Evolutionary conservation across 2,113 vertebrate species (phyloP).

Genomic region (Eudyptes chrysolophus): DNA sequence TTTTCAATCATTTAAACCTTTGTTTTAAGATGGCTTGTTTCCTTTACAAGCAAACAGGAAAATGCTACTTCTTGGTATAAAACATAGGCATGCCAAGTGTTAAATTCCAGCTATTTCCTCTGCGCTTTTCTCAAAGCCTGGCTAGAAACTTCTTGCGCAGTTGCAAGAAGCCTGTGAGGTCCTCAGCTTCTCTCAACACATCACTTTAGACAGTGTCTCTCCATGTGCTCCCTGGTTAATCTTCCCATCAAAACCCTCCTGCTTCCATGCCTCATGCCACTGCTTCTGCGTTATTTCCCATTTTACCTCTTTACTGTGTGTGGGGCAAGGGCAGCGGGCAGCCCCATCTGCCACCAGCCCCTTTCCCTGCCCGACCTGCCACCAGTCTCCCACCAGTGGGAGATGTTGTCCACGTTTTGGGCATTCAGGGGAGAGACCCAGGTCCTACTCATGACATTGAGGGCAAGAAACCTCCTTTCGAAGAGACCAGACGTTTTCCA

Average conservation of each 20-base stretch:
- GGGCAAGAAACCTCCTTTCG: not conserved
- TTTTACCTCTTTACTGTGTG: not conserved
- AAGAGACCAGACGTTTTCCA: not conserved
- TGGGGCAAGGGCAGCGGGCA: not conserved
- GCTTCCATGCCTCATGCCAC: not conserved
- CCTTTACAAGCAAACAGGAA: not conserved
- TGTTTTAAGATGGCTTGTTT: not conserved
- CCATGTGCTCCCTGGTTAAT: not conserved
- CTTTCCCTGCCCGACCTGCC: not conserved
- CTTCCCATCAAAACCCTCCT: not conserved
- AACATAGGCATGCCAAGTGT: not conserved
- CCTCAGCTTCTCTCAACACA: not conserved
- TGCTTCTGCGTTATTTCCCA: rapidly evolving
- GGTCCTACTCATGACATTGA: not conserved
- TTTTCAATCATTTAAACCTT: not conserved
- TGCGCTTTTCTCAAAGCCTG: not conserved
- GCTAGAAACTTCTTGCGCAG: not conserved
- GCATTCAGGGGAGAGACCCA: not conserved
- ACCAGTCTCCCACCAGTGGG: not conserved
- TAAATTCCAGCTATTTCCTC: not conserved
- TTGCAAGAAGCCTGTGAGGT: not conserved
- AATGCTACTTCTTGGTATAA: not conserved
- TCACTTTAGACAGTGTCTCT: not conserved
- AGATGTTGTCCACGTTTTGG: not conserved
- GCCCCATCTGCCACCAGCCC: not conserved